Evolutionary conservation across 2,797 vertebrate genomes (phyloP), one percentile per base, ranked within the genome.

Genomic region (Ambastaia sidthimunki): DNA sequence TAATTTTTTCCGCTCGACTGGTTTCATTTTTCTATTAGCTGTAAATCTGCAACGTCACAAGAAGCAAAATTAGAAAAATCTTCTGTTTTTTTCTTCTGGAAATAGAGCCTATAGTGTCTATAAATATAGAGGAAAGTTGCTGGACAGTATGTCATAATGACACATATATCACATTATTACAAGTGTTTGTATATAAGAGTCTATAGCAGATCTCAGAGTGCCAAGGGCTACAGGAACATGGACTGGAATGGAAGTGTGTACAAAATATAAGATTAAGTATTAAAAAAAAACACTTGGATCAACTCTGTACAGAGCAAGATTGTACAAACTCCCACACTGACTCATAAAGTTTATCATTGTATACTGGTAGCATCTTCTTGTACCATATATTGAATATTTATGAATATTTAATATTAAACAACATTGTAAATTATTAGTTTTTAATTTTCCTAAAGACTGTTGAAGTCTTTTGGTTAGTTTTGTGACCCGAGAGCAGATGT

Each of bases 1-100:
- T 5, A 3, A 12, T 72, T 70, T 71, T 55, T 47, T 65, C 37
- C 25, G 34, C 41, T 60, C 44, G 23, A 50, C 41, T 81, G n/a
- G 6, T 75, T 82, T 52, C 23, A 28, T 82, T 59, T 44, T 18
- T 23, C 25, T 60, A 18, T 74, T 62, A 15, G n/a, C 44, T 47
- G 72, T 80, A 72, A 62, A 55, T 70, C 52, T 66, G 10, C n/a
- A 37, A 5, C 28, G 25, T 60, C 59, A 74, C 7, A 6, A 16
- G 15, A 68, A 67, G 13, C 21, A 44, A 76, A 68, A 68, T 68
- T 57, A 47, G 13, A 41, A 60, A 28, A 16, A 28, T 60, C 4
- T 13, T 25, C 12, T 0, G 0, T 25, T 31, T 1, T 28, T 18
- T 25, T n/a, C 11, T 12, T 13, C 3, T 15, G 13, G 41, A 25